Base-by-base conservation (phyloP, 2,113 vertebrate species). In the Origma solitaria region DNA sequence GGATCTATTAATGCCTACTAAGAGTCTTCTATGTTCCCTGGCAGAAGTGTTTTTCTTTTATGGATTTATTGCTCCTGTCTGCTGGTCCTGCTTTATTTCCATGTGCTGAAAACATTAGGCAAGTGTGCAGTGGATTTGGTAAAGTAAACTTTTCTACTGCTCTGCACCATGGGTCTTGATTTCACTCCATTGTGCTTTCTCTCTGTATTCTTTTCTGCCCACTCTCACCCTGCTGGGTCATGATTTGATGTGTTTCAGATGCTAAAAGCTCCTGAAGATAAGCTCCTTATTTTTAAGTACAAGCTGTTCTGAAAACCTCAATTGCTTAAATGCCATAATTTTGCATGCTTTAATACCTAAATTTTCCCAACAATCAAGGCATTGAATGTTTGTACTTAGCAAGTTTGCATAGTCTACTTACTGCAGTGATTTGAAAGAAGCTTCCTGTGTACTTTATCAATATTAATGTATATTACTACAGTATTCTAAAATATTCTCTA, bases 131-230 rank as follows among this genome's bases (percentile, higher is more conserved):
- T 68, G 44, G 31, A 70, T 95, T 96, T 96, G 88, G 66, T 86
- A 92, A 94, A 81, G 68, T 95, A 93, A 93, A 95, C 82, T 90
- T 92, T 70, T 73, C 79, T 90, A 49, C 88, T 94, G 60, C 88
- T 78, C 2, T 83, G 69, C 90, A 51, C 56, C 25, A 6, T 51
- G n/a, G 58, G 51, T 51, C 60, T 86, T 92, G 82, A 81, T 92
- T 94, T 94, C 68, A 40, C 20, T 94, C n/a, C 20, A 40, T 75
- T 95, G 88, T 95, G 13, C 42, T 80, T 90, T 60, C 35, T 62
- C 47, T 69, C 13, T 83, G 1, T 80, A 10, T 90, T 92, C 38
- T 93, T 62, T 93, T 86, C 90, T 90, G 71, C 88, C 79, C 68
- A 92, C 90, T 92, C 44, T 51, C 21, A 58, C 64, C 92, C 90